Evolutionary conservation across 1,140 invertebrate genomes (phyloP).

Genomic region (Thaumatotibia leucotreta): DNA sequence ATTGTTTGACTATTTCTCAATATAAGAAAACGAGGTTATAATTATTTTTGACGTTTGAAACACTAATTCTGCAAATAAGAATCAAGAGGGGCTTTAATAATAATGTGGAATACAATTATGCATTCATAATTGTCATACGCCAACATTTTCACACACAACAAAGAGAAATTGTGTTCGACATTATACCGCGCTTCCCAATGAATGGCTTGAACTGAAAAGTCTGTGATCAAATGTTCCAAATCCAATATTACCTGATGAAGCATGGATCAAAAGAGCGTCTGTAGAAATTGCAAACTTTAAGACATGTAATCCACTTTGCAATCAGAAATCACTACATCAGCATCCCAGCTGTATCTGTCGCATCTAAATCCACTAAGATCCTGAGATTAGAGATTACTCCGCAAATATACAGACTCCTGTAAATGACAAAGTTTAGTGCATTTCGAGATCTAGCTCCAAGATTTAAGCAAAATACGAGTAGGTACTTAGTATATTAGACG

Average conservation of each 20-base stretch:
- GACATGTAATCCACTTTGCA: neutral
- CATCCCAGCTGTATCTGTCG: neutral
- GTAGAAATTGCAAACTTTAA: neutral
- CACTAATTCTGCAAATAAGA: no score
- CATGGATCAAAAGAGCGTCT: neutral
- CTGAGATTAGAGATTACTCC: neutral
- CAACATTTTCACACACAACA: no score
- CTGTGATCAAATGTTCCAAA: neutral
- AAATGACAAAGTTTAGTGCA: neutral
- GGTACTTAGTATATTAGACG: no score
- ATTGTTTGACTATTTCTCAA: no score
- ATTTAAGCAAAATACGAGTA: neutral
- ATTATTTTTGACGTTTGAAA: no score
- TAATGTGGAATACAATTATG: no score
- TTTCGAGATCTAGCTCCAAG: neutral
- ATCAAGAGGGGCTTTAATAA: no score
- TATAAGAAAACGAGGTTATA: no score
- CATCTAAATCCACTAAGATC: neutral
- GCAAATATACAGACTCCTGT: neutral
- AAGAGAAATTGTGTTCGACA: no score
- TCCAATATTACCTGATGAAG: neutral
- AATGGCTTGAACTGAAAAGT: no score
- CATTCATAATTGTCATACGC: no score
- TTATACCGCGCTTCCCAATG: no score
- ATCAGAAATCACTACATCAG: neutral